Percentiles rank a stretch among this genome's conserved stretches.
These are phyloP conservation scores for Aphrophora alni DNA, from an alignment of 2,888 invertebrate genomes.

Conservation along the genomic window DNA sequence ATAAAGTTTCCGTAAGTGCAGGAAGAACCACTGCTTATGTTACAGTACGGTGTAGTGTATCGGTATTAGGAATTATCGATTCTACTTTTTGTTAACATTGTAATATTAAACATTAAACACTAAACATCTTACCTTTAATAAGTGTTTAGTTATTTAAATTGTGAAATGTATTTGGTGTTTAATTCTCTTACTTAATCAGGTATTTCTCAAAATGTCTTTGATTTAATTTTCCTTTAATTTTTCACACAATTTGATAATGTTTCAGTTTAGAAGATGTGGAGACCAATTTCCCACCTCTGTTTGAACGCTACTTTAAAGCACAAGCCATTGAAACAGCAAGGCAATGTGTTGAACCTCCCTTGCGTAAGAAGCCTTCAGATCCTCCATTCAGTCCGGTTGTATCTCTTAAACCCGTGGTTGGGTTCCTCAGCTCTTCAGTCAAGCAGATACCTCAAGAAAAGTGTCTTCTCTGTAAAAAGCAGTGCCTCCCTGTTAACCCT, in stretches of 20 bases:
- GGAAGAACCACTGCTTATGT: no score
- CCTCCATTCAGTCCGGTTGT: constrained; percentile 67
- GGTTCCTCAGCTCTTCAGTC: constrained; percentile 68
- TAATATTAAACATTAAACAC: no score
- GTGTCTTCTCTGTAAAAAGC: constrained; percentile 68
- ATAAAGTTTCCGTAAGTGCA: no score
- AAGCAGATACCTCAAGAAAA: constrained; percentile 66
- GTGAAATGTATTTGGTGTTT: no score
- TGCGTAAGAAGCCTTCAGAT: constrained; percentile 60
- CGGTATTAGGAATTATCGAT: no score
- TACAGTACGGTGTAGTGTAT: no score
- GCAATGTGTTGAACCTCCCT: constrained; percentile 72
- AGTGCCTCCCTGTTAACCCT: constrained; percentile 66
- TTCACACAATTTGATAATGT: constrained; percentile 44
- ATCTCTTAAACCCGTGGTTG: constrained; percentile 65
- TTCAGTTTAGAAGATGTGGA: constrained; percentile 65
- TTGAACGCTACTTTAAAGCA: constrained; percentile 66
- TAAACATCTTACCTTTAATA: no score
- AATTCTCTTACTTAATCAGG: no score
- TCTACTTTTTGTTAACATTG: no score
- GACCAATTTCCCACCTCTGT: constrained; percentile 69
- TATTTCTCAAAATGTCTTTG: no score
- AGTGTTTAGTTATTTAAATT: no score
- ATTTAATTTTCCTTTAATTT: no score
- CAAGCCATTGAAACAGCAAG: constrained; percentile 73